Evolutionary conservation across 2,888 invertebrate genomes (phyloP), one percentile per base, ranked within the genome.

Genomic region (Aphelenchoides bicaudatus): DNA sequence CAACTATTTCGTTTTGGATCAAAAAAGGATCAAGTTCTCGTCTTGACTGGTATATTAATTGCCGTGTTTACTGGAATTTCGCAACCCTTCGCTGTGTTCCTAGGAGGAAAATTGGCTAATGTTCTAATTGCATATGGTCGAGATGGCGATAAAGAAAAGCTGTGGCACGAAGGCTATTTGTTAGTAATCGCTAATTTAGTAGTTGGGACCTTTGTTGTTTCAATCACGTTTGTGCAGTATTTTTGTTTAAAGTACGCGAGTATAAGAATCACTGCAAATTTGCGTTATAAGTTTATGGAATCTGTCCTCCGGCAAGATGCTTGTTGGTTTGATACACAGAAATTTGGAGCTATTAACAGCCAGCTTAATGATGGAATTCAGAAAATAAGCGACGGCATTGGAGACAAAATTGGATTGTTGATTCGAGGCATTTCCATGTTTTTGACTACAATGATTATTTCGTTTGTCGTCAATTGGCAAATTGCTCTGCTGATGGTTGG

Each of bases 281-380:
- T 61, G 30, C 30, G 61, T n/a, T 34, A 34, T 1, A 27, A 39
- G 37, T 63, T 64, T 23, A 53, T 63, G 21, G 16, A 29, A 21
- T 67, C 64, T 0, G 39, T 63, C 4, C n/a, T 63, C 10, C 31
- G 51, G 28, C 64, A 63, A 30, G 56, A 63, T 25, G 64, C 64
- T 6, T 39, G 16, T 16, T 63, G 56, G 56, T 31, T 61, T 23
- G 62, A 57, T 28, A 39, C 37, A 13, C 64, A 65, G 29, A 67
- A 67, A 39, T 63, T 47, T 10, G 64, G 64, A 6, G 56, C 56
- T 3, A 39, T 63, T 13, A 67, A 50, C 38, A 47, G 58, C 4
- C 64, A 67, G 34, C 57, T 63, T 28, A 63, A 65, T 25, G 50
- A 67, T 13, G 39, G 39, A 29, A 64, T 62, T 8, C 29, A 63